Evolutionary conservation across 1,140 invertebrate genomes (phyloP).

Genomic region (Paramacrobiotus metropolitanus): DNA sequence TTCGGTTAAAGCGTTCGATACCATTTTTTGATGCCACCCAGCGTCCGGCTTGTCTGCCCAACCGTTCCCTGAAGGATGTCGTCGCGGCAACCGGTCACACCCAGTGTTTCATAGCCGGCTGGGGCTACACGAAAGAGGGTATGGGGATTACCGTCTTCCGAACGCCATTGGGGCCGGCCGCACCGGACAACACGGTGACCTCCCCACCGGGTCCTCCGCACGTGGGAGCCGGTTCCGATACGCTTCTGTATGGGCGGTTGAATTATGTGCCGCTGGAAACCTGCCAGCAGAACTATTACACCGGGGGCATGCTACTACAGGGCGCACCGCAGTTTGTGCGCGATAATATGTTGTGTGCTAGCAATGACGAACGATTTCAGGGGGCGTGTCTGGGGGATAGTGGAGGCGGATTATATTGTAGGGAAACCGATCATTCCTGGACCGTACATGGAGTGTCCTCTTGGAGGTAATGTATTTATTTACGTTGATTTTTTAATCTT

Average conservation of each 20-base stretch:
- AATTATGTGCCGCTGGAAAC: background rate
- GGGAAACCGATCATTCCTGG: background rate
- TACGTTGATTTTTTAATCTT: background rate
- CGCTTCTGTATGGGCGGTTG: background rate
- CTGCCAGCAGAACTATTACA: background rate
- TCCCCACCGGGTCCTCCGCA: too few species aligned
- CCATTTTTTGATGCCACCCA: background rate
- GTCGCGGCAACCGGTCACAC: background rate
- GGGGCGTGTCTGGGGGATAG: background rate
- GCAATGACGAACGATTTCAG: background rate
- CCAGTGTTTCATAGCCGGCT: background rate
- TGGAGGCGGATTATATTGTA: background rate
- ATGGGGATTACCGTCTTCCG: background rate
- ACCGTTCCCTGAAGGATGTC: background rate
- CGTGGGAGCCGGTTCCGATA: background rate
- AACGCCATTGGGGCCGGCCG: background rate
- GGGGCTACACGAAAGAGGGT: background rate
- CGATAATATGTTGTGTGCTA: background rate
- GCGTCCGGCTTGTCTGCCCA: background rate
- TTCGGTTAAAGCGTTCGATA: background rate
- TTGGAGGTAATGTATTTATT: background rate
- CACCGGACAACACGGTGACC: background rate
- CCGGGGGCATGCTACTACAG: background rate
- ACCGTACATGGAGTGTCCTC: background rate
- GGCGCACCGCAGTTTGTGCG: background rate